These are phyloP conservation scores for Catharus bicknelli DNA, from an alignment of 2,113 vertebrate genomes.

Conservation along the genomic window DNA sequence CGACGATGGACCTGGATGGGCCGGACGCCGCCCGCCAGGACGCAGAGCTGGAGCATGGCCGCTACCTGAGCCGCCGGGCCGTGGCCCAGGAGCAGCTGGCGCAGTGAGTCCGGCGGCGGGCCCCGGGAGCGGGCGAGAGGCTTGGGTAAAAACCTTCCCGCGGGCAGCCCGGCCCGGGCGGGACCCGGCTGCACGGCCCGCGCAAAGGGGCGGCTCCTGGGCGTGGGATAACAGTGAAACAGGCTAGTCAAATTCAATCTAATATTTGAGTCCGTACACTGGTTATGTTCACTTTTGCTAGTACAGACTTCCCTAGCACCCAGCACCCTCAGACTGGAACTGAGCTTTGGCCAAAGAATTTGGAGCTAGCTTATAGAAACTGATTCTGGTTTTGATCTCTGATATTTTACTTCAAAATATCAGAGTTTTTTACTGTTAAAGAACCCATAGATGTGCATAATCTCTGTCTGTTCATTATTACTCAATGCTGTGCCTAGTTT, in stretches of 20 bases:
- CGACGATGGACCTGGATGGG: not conserved
- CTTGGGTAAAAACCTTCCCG: not conserved
- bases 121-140: accelerated
- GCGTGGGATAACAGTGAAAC: not conserved
- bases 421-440: not conserved
- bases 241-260: not conserved
- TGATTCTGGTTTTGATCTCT: not conserved
- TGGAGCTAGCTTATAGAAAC: not conserved
- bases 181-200: not conserved
- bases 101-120: not conserved
- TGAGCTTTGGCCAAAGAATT: not conserved
- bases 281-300: not conserved
- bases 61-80: not conserved
- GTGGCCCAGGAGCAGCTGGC: constrained; percentile 7
- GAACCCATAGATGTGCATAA: not conserved
- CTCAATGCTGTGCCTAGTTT: not conserved
- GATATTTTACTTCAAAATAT: not conserved
- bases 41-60: not conserved
- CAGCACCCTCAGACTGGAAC: not conserved
- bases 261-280: not conserved
- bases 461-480: not conserved
- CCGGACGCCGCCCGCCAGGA: not conserved
- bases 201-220: not conserved
- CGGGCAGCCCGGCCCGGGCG: not conserved
- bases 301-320: not conserved